phyloP scores from a whole-genome alignment of 2,888 invertebrate species.

The Scaeva pyrastri region DNA sequence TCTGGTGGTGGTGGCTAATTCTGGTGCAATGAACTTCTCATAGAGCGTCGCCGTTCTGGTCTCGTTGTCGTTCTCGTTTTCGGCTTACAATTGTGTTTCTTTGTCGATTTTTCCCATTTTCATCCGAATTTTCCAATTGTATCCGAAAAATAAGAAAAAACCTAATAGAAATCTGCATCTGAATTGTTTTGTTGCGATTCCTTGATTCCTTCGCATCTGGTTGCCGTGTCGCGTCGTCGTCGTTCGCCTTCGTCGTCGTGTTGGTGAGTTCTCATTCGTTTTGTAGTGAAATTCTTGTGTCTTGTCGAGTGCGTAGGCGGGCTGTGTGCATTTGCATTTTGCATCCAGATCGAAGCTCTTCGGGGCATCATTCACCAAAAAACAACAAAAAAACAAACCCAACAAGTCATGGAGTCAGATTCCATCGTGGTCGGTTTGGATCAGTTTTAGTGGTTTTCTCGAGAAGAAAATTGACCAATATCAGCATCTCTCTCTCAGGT shows the following conservation, averaged over 20 bases:
- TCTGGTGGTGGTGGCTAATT: constrained; percentile 7
- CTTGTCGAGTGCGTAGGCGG: constrained; percentile 63
- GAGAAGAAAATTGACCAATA: constrained; percentile 26
- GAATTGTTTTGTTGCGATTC: constrained; percentile 3
- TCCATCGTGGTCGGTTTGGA: constrained; percentile 46
- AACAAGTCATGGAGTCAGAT: constrained; percentile 54
- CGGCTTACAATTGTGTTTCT: not conserved
- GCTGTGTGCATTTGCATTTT: constrained; percentile 48
- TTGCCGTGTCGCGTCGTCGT: not conserved
- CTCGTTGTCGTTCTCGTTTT: constrained; percentile 5
- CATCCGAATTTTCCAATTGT: constrained; percentile 41
- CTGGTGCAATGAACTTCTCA: constrained; percentile 65
- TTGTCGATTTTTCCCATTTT: constrained; percentile 33
- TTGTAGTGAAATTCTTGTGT: constrained; percentile 34
- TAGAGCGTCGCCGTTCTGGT: constrained; percentile 11
- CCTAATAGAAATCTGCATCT: constrained; percentile 51
- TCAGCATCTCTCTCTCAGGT: constrained; percentile 51
- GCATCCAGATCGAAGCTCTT: constrained; percentile 45
- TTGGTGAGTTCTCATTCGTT: not conserved
- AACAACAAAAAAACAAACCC: constrained; percentile 8
- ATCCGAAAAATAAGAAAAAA: constrained; percentile 11
- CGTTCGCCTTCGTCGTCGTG: not conserved
- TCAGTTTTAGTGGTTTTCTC: constrained; percentile 35
- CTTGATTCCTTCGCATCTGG: not conserved
- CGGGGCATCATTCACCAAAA: constrained; percentile 48